Evolutionary conservation across 2,888 invertebrate genomes (phyloP), one percentile per base, ranked within the genome.

Genomic region (Parnassius apollo): DNA sequence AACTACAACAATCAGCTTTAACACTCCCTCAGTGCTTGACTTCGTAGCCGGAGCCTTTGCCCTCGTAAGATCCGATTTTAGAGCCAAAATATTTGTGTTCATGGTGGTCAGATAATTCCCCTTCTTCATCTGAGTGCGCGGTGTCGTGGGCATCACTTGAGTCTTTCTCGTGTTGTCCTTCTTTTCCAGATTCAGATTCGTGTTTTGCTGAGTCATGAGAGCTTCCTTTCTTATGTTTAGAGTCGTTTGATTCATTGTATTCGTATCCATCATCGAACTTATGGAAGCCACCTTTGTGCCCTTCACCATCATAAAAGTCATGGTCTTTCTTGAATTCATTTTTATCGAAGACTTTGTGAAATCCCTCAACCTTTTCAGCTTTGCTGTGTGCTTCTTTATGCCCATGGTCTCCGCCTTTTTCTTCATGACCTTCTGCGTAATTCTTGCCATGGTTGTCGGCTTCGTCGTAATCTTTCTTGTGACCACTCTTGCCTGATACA

Each of bases 271-370:
- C 85, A 48, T 89, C 93, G 77, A 94, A 91, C 76, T 94, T 94
- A 70, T 93, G 86, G 80, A 93, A 93, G 76, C 93, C 89, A 64
- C 94, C 94, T 68, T 92, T 91, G 71, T 93, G 84, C 78, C 94
- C 93, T 62, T 93, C 91, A 72, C 93, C 94, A 81, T 95, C 94
- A 80, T 94, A 94, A 91, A 95, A 94, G 75, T 93, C 93, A 71
- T 94, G 93, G 76, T 95, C 94, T 83, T 95, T 95, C 78, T 95
- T 94, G 88, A 93, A 94, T 82, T 95, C 95, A 76, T 95, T 93
- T 79, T 95, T 94, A 79, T 94, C 93, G 78, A 93, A 94, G 66
- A 94, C 92, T 73, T 94, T 94, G 81, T 94, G 94, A 86, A 92
- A 95, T 71, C 95, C 95, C 65, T 93, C 93, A 69, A 94, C 92